phyloP scores from a whole-genome alignment of 2,888 invertebrate species.

The Smittia sp. region DNA sequence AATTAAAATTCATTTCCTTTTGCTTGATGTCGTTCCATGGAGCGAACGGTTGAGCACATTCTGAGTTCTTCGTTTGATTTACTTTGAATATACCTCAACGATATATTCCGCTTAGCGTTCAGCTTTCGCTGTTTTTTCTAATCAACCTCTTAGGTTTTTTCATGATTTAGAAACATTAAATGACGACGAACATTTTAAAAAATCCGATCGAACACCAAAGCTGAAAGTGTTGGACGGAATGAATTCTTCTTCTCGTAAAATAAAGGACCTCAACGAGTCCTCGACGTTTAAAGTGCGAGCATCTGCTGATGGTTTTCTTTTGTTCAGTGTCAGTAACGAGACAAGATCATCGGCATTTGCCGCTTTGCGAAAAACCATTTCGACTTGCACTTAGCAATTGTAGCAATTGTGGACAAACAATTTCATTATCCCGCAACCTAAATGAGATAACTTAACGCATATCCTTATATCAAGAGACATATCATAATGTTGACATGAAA shows the following conservation, averaged over 20 bases:
- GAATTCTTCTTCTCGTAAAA: background rate
- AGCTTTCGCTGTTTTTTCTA: background rate
- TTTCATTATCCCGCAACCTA: background rate
- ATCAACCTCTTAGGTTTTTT: background rate
- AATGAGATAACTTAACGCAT: background rate
- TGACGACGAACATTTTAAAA: background rate
- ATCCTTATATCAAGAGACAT: conserved; percentile 28
- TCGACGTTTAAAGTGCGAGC: background rate
- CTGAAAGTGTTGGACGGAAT: background rate
- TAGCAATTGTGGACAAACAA: background rate
- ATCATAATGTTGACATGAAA: conserved; percentile 10
- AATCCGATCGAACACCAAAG: background rate
- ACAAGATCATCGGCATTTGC: conserved; percentile 27
- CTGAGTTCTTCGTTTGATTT: too few relatives aligned
- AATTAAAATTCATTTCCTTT: too few relatives aligned
- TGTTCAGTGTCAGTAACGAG: conserved; percentile 39
- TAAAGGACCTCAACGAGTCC: background rate
- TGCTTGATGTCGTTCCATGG: too few relatives aligned
- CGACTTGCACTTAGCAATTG: background rate
- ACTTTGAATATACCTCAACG: too few relatives aligned
- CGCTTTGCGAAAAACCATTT: background rate
- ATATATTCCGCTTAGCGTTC: background rate
- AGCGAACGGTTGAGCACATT: too few relatives aligned
- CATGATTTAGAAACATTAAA: conserved; percentile 36
- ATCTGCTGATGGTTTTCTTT: conserved; percentile 37